Conservation (phyloP, 2,113 vertebrate species). For the Oryzias curvinotus region DNA sequence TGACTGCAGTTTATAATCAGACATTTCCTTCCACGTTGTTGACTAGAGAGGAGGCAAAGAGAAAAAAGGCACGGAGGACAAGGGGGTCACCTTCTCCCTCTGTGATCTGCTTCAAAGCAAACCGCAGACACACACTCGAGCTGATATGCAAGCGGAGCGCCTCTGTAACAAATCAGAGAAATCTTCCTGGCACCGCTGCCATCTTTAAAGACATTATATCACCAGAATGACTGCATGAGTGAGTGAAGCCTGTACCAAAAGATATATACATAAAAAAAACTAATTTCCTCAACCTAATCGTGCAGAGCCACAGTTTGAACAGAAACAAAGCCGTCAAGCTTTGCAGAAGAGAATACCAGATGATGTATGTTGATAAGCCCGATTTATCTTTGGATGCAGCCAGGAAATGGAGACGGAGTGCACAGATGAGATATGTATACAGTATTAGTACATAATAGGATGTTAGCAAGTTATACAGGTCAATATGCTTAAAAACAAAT, state of each 20-base stretch:
- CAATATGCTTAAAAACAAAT: background rate
- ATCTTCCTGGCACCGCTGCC: slow-evolving; percentile 15
- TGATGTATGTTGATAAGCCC: slow-evolving; percentile 5
- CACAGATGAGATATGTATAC: background rate
- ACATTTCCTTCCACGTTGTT: background rate
- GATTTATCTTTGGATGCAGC: slow-evolving; percentile 3
- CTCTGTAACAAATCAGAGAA: slow-evolving; percentile 29
- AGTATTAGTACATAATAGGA: no score
- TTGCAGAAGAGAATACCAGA: background rate
- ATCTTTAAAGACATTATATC: slow-evolving; percentile 7
- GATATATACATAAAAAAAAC: slow-evolving; percentile 6
- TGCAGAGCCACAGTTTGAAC: background rate
- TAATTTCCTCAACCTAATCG: slow-evolving; percentile 18
- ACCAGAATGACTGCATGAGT: background rate
- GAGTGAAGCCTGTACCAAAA: slow-evolving; percentile 5
- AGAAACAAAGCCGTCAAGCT: slow-evolving; percentile 13
- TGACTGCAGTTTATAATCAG: slow-evolving; percentile 19
- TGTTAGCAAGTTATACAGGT: background rate
- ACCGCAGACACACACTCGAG: slow-evolving; percentile 4
- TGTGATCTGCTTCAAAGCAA: slow-evolving; percentile 55
- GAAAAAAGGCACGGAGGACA: slow-evolving; percentile 18
- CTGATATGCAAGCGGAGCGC: slow-evolving; percentile 32
- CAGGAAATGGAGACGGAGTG: slow-evolving; percentile 5
- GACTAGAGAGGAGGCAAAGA: slow-evolving; percentile 42
- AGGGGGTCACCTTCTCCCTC: slow-evolving; percentile 38